A percentile compares a stretch with the other conserved stretches of the same genome.
phyloP scores from a whole-genome alignment of 1,140 invertebrate species.

The Sinella curviseta region DNA sequence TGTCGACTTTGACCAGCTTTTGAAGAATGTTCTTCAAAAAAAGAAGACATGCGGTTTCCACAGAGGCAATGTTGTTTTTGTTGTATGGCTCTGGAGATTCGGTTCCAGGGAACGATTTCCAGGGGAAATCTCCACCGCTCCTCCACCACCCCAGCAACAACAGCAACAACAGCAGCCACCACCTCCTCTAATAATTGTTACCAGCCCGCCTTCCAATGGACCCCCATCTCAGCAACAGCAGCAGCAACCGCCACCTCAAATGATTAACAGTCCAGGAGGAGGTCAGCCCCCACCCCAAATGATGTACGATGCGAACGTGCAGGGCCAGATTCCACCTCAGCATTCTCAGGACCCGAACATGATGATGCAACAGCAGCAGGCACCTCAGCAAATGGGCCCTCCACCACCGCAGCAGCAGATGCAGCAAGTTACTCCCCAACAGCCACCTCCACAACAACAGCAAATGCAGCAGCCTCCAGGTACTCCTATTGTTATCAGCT shows the following conservation, averaged over 20 bases:
- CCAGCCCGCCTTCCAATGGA: constrained; percentile 14
- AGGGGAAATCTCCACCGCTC: constrained; percentile 42
- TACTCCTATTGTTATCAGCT: too few relatives aligned
- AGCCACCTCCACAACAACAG: constrained; percentile 52
- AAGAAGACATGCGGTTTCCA: constrained; percentile 96
- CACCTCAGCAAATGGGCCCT: constrained; percentile 48
- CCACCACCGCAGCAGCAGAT: constrained; percentile 53
- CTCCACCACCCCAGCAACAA: constrained; percentile 31
- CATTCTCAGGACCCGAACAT: constrained; percentile 27
- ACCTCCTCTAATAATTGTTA: too few relatives aligned
- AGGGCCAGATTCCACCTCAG: constrained; percentile 49
- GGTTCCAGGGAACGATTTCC: too few relatives aligned
- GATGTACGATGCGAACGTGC: constrained; percentile 5
- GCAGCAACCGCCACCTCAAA: background rate
- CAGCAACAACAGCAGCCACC: constrained; percentile 44
- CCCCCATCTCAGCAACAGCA: constrained; percentile 10
- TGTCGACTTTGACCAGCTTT: background rate
- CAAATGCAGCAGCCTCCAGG: constrained; percentile 36
- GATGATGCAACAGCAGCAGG: constrained; percentile 52
- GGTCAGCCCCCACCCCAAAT: background rate
- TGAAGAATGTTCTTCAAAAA: constrained; percentile 25
- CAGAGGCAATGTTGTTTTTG: constrained; percentile 56
- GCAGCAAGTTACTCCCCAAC: constrained; percentile 54
- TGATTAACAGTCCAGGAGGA: background rate
- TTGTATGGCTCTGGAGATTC: too few relatives aligned